Percentiles rank a stretch among this genome's conserved stretches.
These are phyloP conservation scores for Rhopalosiphum maidis DNA, from an alignment of 1,140 invertebrate genomes.

Conservation along the genomic window DNA sequence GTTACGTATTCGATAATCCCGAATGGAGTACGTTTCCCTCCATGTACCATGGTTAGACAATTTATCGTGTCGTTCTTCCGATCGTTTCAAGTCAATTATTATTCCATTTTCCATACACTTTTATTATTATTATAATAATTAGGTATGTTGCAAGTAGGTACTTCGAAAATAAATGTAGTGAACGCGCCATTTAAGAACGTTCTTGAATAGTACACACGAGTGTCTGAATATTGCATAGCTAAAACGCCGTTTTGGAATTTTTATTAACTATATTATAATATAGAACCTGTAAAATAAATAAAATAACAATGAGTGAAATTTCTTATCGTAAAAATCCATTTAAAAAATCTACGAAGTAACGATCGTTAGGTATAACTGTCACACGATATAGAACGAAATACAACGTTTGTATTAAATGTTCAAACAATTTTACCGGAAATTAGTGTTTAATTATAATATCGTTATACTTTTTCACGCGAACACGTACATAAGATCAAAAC, in stretches of 20 bases:
- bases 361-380: background rate
- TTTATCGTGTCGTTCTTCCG: too few relatives aligned
- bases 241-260: background rate
- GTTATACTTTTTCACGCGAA: too few relatives aligned
- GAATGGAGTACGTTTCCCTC: background rate
- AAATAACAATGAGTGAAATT: too few relatives aligned
- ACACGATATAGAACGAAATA: background rate
- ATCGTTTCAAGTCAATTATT: background rate
- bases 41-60: too few relatives aligned
- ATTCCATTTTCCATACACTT: background rate
- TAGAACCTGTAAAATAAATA: background rate
- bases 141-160: background rate
- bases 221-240: conserved; percentile 31
- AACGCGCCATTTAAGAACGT: background rate
- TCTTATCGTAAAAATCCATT: background rate
- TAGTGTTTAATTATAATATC: background rate
- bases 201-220: background rate
- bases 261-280: background rate
- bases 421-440: background rate
- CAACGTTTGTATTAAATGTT: background rate
- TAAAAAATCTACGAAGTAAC: background rate
- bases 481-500: too few relatives aligned
- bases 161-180: background rate
- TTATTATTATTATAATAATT: background rate
- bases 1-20: background rate